Evolutionary conservation across 2,113 vertebrate species (phyloP).

Genomic region (Embiotoca jacksoni): DNA sequence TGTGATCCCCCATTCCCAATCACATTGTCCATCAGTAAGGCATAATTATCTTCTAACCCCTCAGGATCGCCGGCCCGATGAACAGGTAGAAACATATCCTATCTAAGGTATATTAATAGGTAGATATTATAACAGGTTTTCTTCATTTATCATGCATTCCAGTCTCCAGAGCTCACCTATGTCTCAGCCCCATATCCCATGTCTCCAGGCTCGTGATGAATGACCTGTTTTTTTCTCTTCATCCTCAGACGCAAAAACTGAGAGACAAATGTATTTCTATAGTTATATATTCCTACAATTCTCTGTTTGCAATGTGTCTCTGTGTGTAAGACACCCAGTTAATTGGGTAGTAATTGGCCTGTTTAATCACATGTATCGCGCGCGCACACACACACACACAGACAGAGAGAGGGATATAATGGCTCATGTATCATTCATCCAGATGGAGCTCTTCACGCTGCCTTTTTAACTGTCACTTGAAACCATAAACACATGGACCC

Average conservation of each 20-base stretch:
- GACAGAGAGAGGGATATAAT: slow-evolving; percentile 17
- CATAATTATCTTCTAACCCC: slow-evolving; percentile 78
- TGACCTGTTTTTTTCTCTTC: slow-evolving; percentile 51
- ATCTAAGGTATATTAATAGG: slow-evolving; percentile 71
- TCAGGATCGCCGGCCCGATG: slow-evolving; percentile 57
- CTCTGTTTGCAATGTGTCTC: neutral
- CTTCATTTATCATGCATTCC: slow-evolving; percentile 49
- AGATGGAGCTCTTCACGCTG: slow-evolving; percentile 57
- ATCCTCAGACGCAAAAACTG: neutral
- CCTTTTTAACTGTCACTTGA: slow-evolving; percentile 63
- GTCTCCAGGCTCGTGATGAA: slow-evolving; percentile 58
- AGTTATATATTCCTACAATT: neutral
- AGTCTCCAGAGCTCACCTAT: slow-evolving; percentile 63
- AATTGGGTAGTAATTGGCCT: slow-evolving; percentile 22
- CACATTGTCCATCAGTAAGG: slow-evolving; percentile 68
- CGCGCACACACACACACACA: slow-evolving; percentile 11
- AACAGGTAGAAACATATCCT: slow-evolving; percentile 63
- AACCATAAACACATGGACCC: slow-evolving; percentile 49
- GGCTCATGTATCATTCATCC: slow-evolving; percentile 58
- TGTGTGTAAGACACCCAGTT: slow-evolving; percentile 5
- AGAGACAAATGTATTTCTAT: neutral
- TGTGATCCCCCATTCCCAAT: slow-evolving; percentile 43
- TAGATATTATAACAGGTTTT: slow-evolving; percentile 64
- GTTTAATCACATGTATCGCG: slow-evolving; percentile 14
- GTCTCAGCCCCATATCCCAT: slow-evolving; percentile 50